Base-by-base conservation (phyloP, 2,888 invertebrate species). In the Octonoba sinensis region DNA sequence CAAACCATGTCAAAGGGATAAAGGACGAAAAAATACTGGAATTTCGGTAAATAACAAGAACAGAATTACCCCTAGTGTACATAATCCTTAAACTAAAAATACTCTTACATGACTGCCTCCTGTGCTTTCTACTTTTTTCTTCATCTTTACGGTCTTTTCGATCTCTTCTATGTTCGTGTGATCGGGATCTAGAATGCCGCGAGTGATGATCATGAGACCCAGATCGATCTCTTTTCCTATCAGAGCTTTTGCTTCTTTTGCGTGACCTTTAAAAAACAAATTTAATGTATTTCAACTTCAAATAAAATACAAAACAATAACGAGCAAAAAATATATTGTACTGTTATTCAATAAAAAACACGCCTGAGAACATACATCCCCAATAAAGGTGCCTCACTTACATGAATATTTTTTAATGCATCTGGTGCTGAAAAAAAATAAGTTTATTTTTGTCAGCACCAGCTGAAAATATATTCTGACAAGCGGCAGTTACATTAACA, bases 181-280 rank as follows among this genome's bases (percentile, higher is more conserved):
- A 82, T 8, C 59, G 70, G 6, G 82, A 82, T 59, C 82, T 70
- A 18, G 82, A 75, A 46, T 71, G 64, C 8, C 44, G 65, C 20
- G 72, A 72, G 62, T 73, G 69, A 67, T 66, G 79, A 18, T 67
- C 72, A 66, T 65, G 74, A 54, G 81, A 82, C 3, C 59, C 54
- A 12, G 81, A 82, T 1, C 81, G 24, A 20, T 12, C 22, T 47
- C 59, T 65, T 59, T 71, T 82, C 6, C 51, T 46, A 12, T 81
- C 81, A 15, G 71, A 56, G 27, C 82, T 82, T 51, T 62, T 47
- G 67, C 71, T 76, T 59, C 82, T 36, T 27, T 56, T 82, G 3
- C 72, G 67, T 62, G 66, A 62, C 57, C 82, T 82, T 46, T n/a
- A 65, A 36, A 47, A 57, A 64, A 57, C 1, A 16, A 18, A 11